Base-by-base conservation (phyloP, 2,797 vertebrate genomes). In the Paratrypauchen microcephalus region DNA sequence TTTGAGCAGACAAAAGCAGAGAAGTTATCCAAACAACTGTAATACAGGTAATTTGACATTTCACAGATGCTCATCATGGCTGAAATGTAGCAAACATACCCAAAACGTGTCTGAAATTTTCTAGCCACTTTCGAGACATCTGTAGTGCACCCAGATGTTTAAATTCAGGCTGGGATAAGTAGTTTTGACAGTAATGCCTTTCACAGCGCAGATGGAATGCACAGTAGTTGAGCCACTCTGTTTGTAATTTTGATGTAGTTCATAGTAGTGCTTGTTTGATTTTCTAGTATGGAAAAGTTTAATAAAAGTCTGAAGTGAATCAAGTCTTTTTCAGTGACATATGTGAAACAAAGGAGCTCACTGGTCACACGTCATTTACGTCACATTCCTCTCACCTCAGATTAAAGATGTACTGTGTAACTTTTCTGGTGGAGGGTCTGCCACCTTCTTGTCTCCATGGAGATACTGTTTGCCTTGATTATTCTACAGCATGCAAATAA, bases 171-270 rank as follows among this genome's bases (percentile, higher is more conserved):
- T 59, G 19, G 50, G 24, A 65, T 72, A 6, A 62, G 61, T 58
- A 70, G 68, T 45, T 57, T 72, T 72, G 60, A 65, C 54, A 57
- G 64, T 28, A 48, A 71, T 60, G 0, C 18, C 28, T 67, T 65
- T 55, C 15, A 36, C 60, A 19, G 21, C 36, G 59, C 67, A 30
- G 45, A 47, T 5, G 9, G 13, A 1, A 58, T 63, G 62, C 63
- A 13, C 36, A 68, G 24, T 64, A 1, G 28, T 57, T 23, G 13
- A 55, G 21, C 54, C 54, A 56, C 23, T 56, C 21, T 21, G 52
- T 54, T 48, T 52, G 52, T 55, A 55, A 13, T 23, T 3, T 55
- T 57, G 28, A 57, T 6, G 26, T 15, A 18, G 7, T 28, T 18
- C 55, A 15, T 28, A 28, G 55, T 26, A 15, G 32, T 41, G 30